Evolutionary conservation across 2,797 vertebrate species (phyloP).

Genomic region (Simalia tracyae): DNA sequence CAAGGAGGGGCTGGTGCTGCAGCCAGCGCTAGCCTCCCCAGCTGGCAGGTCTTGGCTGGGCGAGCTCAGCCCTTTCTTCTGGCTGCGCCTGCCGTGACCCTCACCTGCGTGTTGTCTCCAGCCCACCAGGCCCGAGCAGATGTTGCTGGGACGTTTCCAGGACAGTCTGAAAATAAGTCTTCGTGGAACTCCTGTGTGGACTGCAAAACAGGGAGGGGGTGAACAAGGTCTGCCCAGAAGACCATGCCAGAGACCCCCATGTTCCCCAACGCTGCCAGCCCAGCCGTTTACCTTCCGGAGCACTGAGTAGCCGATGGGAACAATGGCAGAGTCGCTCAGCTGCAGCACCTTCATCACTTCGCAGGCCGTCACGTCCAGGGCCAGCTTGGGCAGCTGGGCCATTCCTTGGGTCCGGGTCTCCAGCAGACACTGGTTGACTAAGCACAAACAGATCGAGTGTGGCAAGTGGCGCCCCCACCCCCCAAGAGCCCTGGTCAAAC

Average conservation of each 20-base stretch:
- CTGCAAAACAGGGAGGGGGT: slow-evolving; percentile 40
- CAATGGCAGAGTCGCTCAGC: slow-evolving; percentile 82
- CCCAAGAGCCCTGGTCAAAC: not conserved
- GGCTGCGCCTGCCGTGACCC: not conserved
- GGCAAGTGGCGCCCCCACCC: fast-evolving
- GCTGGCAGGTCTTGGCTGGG: too few relatives aligned
- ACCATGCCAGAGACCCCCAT: not conserved
- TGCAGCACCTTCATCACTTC: slow-evolving; percentile 90
- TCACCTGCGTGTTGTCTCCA: slow-evolving; percentile 86
- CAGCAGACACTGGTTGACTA: slow-evolving; percentile 88
- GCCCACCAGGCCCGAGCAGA: slow-evolving; percentile 85
- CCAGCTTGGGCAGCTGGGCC: slow-evolving; percentile 81
- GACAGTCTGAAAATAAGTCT: slow-evolving; percentile 88
- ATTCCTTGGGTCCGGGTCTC: slow-evolving; percentile 80
- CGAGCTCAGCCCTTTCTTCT: not conserved
- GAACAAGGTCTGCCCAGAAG: not conserved
- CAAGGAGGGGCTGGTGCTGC: not conserved
- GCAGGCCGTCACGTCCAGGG: slow-evolving; percentile 83
- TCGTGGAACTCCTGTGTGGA: slow-evolving; percentile 85
- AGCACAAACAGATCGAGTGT: not conserved
- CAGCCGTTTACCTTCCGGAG: slow-evolving; percentile 87
- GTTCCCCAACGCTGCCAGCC: fast-evolving
- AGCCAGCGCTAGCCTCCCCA: not conserved
- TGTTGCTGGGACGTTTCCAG: slow-evolving; percentile 75
- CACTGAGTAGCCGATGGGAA: slow-evolving; percentile 88